phyloP scores from a whole-genome alignment of 2,888 invertebrate species.

The Saturnia pavonia region DNA sequence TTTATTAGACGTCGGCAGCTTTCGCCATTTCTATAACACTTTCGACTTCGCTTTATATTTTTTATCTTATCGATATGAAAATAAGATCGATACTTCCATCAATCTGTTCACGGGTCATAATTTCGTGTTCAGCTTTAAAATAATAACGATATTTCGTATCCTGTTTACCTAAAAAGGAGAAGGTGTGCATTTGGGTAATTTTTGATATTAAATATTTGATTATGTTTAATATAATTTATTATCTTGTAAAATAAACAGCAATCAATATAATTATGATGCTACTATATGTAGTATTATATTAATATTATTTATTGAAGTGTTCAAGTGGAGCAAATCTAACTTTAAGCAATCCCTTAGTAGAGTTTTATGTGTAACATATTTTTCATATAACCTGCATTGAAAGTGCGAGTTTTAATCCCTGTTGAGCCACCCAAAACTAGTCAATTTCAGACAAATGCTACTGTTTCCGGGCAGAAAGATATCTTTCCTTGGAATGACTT shows the following conservation, averaged over 20 bases:
- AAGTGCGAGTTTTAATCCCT: too few relatives aligned
- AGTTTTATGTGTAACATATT: too few relatives aligned
- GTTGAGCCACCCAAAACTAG: too few relatives aligned
- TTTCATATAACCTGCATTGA: too few relatives aligned
- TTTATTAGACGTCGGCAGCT: conserved; percentile 36
- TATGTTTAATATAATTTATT: background rate
- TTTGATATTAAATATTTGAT: background rate
- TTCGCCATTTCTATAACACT: conserved; percentile 31
- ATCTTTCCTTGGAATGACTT: too few relatives aligned
- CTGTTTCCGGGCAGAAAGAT: too few relatives aligned
- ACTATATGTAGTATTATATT: background rate
- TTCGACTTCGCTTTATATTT: conserved; percentile 26
- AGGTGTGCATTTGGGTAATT: background rate
- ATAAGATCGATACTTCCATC: conserved; percentile 35
- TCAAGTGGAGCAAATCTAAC: background rate
- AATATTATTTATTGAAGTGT: background rate
- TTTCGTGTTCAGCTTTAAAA: conserved; percentile 6
- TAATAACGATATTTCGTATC: conserved; percentile 18
- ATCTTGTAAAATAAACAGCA: background rate
- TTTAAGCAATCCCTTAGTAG: background rate
- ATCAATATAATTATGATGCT: background rate
- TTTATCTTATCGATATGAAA: conserved; percentile 32
- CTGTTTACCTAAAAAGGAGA: conserved; percentile 21
- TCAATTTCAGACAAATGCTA: too few relatives aligned
- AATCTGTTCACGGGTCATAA: conserved; percentile 30